Evolutionary conservation across 1,140 invertebrate genomes (phyloP), one percentile per base, ranked within the genome.

Genomic region (Drosophila varians): DNA sequence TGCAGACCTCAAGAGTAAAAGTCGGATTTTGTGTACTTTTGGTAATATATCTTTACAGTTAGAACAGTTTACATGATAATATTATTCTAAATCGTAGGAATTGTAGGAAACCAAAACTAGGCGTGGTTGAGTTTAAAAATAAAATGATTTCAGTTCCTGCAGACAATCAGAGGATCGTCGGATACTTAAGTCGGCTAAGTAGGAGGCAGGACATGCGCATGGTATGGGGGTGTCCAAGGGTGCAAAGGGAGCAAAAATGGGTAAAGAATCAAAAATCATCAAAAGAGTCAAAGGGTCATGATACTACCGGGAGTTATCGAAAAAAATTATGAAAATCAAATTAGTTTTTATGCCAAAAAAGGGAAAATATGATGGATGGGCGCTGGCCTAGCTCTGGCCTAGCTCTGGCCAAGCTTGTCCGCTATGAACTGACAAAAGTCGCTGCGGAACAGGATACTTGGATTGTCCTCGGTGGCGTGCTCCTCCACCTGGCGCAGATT

Each of bases 401-500:
- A 74, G 4, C 57, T 31, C 23, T 51, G 70, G 8, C 40, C 12
- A 45, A 54, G 31, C 34, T 65, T 82, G n/a, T 47, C 28, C 12
- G 42, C 12, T 12, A 87, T 83, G 3, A 88, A 88, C 12, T 72
- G 38, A 25, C 82, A 56, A 21, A 89, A 87, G 23, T 89, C 65
- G 45, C 65, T 73, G 45, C 87, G 87, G 55, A 70, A 89, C 14
- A 89, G 60, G 11, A 90, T 78, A 23, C 70, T 69, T 40, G 61
- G 53, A 43, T 74, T 34, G 7, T 84, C 71, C 40, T 84, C 88
- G 46, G 51, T 46, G 28, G 86, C 57, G 1, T 71, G 26, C 57
- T 90, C 77, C 8, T 89, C 76, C 40, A 91, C 90, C 69, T 91
- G 90, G 26, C 70, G 48, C 9, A 71, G 64, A 51, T 80, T 69